Conservation (phyloP, 1,140 invertebrate species). For the Rhizoglyphus robini region DNA sequence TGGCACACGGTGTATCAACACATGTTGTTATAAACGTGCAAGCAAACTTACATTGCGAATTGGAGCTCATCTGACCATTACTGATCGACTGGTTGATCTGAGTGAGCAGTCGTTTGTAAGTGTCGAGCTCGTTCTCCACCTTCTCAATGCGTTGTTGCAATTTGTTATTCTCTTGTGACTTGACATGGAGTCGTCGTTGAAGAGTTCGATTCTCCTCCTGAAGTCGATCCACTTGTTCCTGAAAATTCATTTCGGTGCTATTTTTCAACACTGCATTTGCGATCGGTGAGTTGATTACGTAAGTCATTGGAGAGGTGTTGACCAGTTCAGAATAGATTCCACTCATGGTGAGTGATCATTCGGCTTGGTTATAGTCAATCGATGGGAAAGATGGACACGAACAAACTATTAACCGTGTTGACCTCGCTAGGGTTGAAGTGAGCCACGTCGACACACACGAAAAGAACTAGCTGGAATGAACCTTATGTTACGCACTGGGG, state of each 20-base stretch:
- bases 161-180: neutral
- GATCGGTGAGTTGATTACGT: neutral
- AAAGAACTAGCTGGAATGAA: neutral
- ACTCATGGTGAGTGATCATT: neutral
- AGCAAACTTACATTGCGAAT: neutral
- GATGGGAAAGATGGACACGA: too few species aligned
- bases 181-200: neutral
- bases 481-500: too few species aligned
- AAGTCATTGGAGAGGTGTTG: neutral
- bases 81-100: neutral
- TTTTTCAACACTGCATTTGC: neutral
- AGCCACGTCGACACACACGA: neutral
- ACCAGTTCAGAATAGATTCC: neutral
- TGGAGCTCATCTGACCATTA: neutral
- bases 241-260: neutral
- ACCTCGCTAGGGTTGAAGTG: neutral
- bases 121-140: neutral
- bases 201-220: neutral
- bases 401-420: too few species aligned
- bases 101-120: neutral
- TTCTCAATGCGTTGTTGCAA: neutral
- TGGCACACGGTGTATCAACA: too few species aligned
- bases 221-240: neutral
- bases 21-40: neutral
- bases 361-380: neutral